Percentiles rank a stretch among this genome's conserved stretches.
Conservation (phyloP, 2,888 invertebrate genomes). For the Candidula unifasciata region DNA sequence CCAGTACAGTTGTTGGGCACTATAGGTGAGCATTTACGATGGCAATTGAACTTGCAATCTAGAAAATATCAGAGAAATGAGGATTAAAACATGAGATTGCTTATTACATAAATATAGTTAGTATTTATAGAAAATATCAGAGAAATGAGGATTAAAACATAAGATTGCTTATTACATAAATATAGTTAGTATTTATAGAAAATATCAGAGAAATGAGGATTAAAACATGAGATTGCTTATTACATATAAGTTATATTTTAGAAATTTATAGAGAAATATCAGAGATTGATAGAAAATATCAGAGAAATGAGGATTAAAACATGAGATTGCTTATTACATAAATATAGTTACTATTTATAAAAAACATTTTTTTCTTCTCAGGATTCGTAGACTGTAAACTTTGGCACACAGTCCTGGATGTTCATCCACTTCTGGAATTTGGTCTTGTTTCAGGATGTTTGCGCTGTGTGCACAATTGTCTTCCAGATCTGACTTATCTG, state of each 20-base stretch:
- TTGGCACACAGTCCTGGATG: too few relatives aligned
- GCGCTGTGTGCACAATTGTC: too few relatives aligned
- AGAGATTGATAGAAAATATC: constrained; percentile 79
- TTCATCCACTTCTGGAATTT: too few relatives aligned
- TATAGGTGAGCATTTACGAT: constrained; percentile 93
- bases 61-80: constrained; percentile 65
- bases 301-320: background rate
- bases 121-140: constrained; percentile 79
- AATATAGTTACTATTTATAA: constrained; percentile 77
- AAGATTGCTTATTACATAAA: background rate
- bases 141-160: background rate
- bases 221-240: background rate
- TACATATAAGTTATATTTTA: too few relatives aligned
- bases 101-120: background rate
- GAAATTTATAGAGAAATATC: too few relatives aligned
- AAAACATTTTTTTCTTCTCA: too few relatives aligned
- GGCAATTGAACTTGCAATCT: constrained; percentile 99
- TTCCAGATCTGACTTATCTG: too few relatives aligned
- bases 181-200: constrained; percentile 78
- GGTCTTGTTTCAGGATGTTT: too few relatives aligned
- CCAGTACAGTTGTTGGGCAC: constrained; percentile 95
- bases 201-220: constrained; percentile 28
- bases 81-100: background rate
- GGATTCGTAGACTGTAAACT: too few relatives aligned
- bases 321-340: background rate